A percentile compares a stretch with the other conserved stretches of the same genome.
These are phyloP conservation scores for Ptychadena robeensis DNA, from an alignment of 2,797 vertebrate species.

Conservation along the genomic window DNA sequence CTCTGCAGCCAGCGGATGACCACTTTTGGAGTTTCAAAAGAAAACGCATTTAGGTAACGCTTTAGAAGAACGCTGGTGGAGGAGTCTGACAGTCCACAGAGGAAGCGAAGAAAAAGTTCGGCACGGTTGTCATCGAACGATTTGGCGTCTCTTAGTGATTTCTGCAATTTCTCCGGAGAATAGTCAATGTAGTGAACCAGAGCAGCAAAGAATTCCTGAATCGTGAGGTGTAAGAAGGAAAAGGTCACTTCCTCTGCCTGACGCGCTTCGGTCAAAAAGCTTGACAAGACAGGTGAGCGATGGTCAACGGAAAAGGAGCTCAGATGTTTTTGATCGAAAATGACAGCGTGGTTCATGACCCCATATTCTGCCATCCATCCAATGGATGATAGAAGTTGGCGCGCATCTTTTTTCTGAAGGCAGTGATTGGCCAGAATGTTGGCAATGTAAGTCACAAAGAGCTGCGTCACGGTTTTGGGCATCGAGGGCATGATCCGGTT, in stretches of 20 bases:
- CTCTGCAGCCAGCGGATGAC: slow-evolving; percentile 23
- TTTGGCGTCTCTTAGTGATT: slow-evolving; percentile 9
- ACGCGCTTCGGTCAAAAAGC: slow-evolving; percentile 23
- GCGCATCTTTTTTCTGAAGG: neutral
- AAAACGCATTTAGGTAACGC: neutral
- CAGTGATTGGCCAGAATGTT: slow-evolving; percentile 43
- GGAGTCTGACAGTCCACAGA: slow-evolving; percentile 35
- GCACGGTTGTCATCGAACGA: slow-evolving; percentile 13
- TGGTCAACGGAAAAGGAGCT: neutral
- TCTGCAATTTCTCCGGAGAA: neutral
- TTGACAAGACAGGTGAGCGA: slow-evolving; percentile 12
- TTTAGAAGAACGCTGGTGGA: neutral
- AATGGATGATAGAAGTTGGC: slow-evolving; percentile 1
- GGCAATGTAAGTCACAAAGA: slow-evolving; percentile 66
- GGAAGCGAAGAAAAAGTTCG: slow-evolving; percentile 53
- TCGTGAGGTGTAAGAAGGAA: slow-evolving; percentile 41
- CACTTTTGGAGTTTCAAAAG: neutral
- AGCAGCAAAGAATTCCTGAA: slow-evolving; percentile 20
- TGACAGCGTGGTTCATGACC: slow-evolving; percentile 23
- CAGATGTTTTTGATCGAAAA: slow-evolving; percentile 31
- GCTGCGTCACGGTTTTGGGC: slow-evolving; percentile 75
- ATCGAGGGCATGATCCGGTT: slow-evolving; percentile 2
- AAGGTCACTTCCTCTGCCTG: neutral
- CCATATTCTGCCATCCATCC: slow-evolving; percentile 56
- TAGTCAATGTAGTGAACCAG: slow-evolving; percentile 16